Evolutionary conservation across 2,797 vertebrate species (phyloP), one percentile per base, ranked within the genome.

Genomic region (Chaetophractus vellerosus): DNA sequence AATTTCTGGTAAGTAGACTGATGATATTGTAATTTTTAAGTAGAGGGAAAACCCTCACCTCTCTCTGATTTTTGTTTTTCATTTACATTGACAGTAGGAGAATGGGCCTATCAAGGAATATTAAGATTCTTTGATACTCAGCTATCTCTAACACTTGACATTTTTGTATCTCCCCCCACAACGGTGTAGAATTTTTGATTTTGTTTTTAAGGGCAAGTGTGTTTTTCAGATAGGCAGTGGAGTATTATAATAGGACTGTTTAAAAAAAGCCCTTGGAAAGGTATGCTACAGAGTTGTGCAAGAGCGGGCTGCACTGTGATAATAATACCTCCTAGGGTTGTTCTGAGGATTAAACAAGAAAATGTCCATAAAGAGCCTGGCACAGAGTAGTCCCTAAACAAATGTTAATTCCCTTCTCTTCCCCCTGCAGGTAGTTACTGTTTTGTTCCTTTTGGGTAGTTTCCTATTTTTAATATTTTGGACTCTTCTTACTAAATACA

Each of bases 391-490:
- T 82, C 19, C 59, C 41, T 83, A 61, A 89, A 69, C 83, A 91
- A 95, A 91, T 88, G 71, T 94, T 83, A 93, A 82, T 66, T 89
- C 28, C 24, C 52, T 90, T 64, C 55, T 91, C 94, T 95, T 80
- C 75, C 14, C 52, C 78, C 57, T 80, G 18, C 24, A 95, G 71
- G 75, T 95, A 91, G 41, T 63, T 96, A 74, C 83, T 91, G 33
- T 69, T 72, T 89, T 79, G 50, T 78, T 97, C 87, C 55, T 97
- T 93, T 97, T 68, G 64, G 41, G 59, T 96, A 68, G 72, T 97
- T 97, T 98, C 84, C 80, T 96, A 52, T 81, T 98, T 94, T 97
- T 97, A 90, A 95, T 96, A 88, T 96, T 8, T 18, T 68, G 50
- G 72, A 83, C 66, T 81, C 80, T 97, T 91, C 10, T 96, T 83